A percentile compares a stretch with the other conserved stretches of the same genome.
These are phyloP conservation scores for Corythornis leucogaster DNA, from an alignment of 2,797 vertebrate species.

Conservation along the genomic window DNA sequence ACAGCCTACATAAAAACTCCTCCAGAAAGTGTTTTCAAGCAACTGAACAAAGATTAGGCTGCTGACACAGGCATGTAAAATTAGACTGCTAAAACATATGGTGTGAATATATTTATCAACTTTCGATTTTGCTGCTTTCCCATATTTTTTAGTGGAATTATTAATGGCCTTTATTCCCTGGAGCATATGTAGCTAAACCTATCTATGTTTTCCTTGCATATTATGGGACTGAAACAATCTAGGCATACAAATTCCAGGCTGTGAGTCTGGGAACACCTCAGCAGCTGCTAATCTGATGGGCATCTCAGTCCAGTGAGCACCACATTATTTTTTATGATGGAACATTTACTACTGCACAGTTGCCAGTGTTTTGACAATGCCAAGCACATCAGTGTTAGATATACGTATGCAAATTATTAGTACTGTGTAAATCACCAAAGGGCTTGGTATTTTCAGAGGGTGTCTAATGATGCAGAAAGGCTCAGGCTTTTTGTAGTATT, in stretches of 20 bases:
- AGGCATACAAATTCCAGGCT: background rate
- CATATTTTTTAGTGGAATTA: slow-evolving; percentile 22
- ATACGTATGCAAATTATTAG: background rate
- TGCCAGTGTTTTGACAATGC: background rate
- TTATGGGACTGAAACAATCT: background rate
- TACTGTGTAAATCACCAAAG: background rate
- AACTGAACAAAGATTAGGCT: slow-evolving; percentile 53
- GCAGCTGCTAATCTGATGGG: background rate
- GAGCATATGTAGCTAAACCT: background rate
- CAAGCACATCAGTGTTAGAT: background rate
- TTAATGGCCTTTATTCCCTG: slow-evolving; percentile 15
- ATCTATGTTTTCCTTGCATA: background rate
- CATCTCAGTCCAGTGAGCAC: background rate
- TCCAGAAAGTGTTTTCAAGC: slow-evolving; percentile 66
- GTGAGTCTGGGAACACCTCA: background rate
- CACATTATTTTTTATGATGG: background rate
- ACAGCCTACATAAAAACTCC: slow-evolving; percentile 61
- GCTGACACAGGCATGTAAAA: slow-evolving; percentile 60
- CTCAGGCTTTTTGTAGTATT: background rate
- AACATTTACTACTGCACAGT: background rate
- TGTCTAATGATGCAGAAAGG: background rate
- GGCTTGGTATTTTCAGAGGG: background rate
- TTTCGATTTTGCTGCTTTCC: slow-evolving; percentile 26
- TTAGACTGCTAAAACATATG: slow-evolving; percentile 67
- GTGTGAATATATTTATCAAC: slow-evolving; percentile 61